A percentile compares a stretch with the other conserved stretches of the same genome.
Conservation (phyloP, 2,113 vertebrate genomes). For the Pristiophorus japonicus region DNA sequence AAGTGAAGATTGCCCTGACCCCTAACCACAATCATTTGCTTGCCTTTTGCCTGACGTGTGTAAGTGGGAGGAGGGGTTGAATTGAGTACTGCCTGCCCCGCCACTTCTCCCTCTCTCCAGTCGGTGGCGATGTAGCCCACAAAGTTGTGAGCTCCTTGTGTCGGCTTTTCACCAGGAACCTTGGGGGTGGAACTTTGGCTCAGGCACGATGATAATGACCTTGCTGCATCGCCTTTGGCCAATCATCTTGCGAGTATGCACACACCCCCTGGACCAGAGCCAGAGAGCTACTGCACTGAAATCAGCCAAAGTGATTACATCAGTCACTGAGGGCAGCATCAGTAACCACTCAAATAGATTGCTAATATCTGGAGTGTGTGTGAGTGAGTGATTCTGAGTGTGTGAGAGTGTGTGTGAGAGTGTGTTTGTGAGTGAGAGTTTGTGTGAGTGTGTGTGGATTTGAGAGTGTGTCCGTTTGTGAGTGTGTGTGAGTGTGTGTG, state of each 20-base stretch:
- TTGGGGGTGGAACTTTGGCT: not conserved
- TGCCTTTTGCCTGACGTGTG: not conserved
- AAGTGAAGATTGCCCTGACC: not conserved
- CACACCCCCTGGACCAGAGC: conserved; percentile 11
- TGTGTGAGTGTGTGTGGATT: not conserved
- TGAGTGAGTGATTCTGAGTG: not conserved
- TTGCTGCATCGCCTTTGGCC: not conserved
- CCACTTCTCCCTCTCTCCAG: not conserved
- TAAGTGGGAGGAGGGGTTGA: not conserved
- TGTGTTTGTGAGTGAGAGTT: not conserved
- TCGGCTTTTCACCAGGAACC: not conserved
- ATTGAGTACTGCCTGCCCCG: not conserved
- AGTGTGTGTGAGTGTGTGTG: not conserved
- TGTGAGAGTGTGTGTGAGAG: not conserved
- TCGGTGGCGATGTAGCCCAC: not conserved
- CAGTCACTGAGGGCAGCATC: not conserved
- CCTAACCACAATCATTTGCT: not conserved
- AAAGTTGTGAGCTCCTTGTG: not conserved
- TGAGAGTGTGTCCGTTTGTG: not conserved
- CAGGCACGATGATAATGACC: not conserved
- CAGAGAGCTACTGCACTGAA: not conserved
- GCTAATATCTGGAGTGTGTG: not conserved
- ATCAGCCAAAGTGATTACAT: conserved; percentile 2
- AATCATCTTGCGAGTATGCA: not conserved
- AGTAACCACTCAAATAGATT: not conserved